phyloP scores from a whole-genome alignment of 2,797 vertebrate species.

The Spinibarbus caldwelli region DNA sequence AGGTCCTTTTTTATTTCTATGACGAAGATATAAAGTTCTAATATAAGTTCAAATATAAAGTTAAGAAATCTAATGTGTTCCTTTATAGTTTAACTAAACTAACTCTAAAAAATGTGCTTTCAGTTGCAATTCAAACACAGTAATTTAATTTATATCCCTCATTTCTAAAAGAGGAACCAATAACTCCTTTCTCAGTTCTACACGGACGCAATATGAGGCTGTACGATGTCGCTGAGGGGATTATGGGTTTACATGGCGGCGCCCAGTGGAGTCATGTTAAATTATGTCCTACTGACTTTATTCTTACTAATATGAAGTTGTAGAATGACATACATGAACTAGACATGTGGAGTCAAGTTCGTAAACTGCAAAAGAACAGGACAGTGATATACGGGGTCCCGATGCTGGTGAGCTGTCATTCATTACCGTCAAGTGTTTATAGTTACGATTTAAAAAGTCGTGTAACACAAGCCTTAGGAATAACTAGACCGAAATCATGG shows the following conservation, averaged over 20 bases:
- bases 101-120: not conserved
- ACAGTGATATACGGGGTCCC: slow-evolving; percentile 76
- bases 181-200: not conserved
- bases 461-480: too few relatives aligned
- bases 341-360: slow-evolving; percentile 49
- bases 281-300: not conserved
- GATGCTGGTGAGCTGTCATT: slow-evolving; percentile 73
- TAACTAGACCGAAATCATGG: not conserved
- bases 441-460: too few relatives aligned
- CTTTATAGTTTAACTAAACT: not conserved
- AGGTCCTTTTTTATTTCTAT: too few relatives aligned
- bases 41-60: not conserved
- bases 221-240: too few relatives aligned
- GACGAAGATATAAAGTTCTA: not conserved
- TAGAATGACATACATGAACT: not conserved
- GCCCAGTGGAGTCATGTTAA: not conserved
- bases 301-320: not conserved
- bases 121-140: not conserved
- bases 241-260: slow-evolving; percentile 17
- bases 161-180: slow-evolving; percentile 6
- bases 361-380: slow-evolving; percentile 67
- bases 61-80: not conserved
- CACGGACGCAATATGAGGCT: slow-evolving; percentile 14
- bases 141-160: too few relatives aligned
- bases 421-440: not conserved